Percentiles rank a stretch among this genome's conserved stretches.
Conservation (phyloP, 1,140 invertebrate species). For the Limonius californicus region DNA sequence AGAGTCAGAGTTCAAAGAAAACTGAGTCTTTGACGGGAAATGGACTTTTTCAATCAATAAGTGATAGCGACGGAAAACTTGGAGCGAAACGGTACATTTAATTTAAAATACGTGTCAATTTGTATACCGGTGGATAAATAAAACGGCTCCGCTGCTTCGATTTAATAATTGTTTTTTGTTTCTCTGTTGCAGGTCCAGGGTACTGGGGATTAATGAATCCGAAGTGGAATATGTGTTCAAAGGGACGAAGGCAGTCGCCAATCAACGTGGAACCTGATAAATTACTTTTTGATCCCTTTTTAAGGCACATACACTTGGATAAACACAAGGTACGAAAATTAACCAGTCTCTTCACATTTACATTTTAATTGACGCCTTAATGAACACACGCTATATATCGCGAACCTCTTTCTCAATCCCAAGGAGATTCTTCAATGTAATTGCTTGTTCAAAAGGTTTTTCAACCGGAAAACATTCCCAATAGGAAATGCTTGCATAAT, state of each 20-base stretch:
- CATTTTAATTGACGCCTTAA: neutral
- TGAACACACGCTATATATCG: too few relatives aligned
- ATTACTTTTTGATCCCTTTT: constrained; percentile 89
- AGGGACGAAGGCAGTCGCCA: constrained; percentile 89
- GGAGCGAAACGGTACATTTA: neutral
- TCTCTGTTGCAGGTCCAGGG: constrained; percentile 73
- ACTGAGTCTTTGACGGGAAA: constrained; percentile 14
- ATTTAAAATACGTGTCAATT: constrained; percentile 5
- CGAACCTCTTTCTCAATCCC: too few relatives aligned
- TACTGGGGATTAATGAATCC: constrained; percentile 97
- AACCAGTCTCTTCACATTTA: neutral
- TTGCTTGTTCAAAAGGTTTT: too few relatives aligned
- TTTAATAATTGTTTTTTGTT: neutral
- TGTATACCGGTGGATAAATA: neutral
- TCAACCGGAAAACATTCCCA: too few relatives aligned
- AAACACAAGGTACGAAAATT: constrained; percentile 74
- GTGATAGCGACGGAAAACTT: neutral
- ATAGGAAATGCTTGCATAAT: too few relatives aligned
- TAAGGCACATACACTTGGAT: constrained; percentile 82
- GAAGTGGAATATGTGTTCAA: constrained; percentile 93
- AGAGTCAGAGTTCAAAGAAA: constrained; percentile 9
- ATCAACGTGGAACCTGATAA: constrained; percentile 92
- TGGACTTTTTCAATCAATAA: constrained; percentile 19
- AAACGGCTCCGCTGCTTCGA: neutral
- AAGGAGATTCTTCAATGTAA: too few relatives aligned